These are phyloP conservation scores for Pachyramphus minor DNA, from an alignment of 2,113 vertebrate genomes.

Conservation along the genomic window DNA sequence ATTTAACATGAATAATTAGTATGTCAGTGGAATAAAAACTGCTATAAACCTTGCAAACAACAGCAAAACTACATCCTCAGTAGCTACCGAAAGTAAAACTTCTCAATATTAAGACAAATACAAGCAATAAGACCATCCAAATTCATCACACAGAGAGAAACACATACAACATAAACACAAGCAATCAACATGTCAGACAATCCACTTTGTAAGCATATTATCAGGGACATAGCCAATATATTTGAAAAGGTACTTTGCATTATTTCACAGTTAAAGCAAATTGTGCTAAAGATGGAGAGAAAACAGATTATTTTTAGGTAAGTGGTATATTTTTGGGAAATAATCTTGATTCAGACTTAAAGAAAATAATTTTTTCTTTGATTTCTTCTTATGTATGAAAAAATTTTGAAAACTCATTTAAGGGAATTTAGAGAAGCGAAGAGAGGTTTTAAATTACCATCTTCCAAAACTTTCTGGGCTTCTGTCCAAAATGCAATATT, in stretches of 20 bases:
- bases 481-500: conserved; percentile 99
- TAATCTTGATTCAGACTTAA: not conserved
- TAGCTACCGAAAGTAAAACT: not conserved
- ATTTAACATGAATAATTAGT: not conserved
- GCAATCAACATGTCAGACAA: not conserved
- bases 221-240: not conserved
- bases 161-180: not conserved
- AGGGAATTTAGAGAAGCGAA: not conserved
- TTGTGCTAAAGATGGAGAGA: not conserved
- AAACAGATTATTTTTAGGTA: not conserved
- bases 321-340: not conserved
- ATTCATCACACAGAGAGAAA: not conserved
- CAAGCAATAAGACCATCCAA: not conserved
- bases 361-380: not conserved
- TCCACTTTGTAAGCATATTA: not conserved
- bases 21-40: not conserved
- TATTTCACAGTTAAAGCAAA: not conserved
- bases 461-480: conserved; percentile 97
- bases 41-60: not conserved
- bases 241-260: not conserved
- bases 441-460: conserved; percentile 75
- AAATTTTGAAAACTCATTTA: not conserved
- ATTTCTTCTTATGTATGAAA: not conserved
- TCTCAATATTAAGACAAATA: not conserved
- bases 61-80: not conserved